Conservation (phyloP, 1,140 invertebrate species). For the Papilio dardanus region DNA sequence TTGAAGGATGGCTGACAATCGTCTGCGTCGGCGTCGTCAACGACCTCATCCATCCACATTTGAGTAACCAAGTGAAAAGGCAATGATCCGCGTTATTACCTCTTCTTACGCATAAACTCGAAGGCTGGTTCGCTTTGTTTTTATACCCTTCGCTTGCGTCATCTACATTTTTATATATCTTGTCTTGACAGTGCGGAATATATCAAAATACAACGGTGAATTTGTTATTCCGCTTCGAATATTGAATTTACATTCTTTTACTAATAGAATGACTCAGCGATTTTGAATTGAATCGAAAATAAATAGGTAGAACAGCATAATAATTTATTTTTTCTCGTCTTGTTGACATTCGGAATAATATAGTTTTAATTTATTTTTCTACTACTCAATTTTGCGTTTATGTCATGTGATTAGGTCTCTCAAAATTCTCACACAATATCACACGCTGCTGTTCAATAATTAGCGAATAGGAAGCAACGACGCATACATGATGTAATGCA, state of each 20-base stretch:
- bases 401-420: neutral
- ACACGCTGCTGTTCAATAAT: neutral
- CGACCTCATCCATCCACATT: constrained; percentile 79
- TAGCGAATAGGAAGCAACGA: neutral
- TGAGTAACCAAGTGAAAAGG: constrained; percentile 81
- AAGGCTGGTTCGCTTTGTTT: constrained; percentile 55
- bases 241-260: constrained; percentile 15
- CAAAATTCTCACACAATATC: neutral
- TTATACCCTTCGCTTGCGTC: constrained; percentile 41
- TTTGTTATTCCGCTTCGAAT: neutral
- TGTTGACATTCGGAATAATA: neutral
- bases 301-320: neutral
- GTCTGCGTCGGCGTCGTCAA: constrained; percentile 66
- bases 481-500: constrained; percentile 9
- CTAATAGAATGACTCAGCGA: neutral
- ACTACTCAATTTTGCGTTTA: neutral
- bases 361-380: neutral
- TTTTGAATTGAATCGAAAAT: neutral
- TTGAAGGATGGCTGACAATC: constrained; percentile 78
- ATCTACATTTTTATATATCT: constrained; percentile 31
- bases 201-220: constrained; percentile 17
- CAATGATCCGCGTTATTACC: constrained; percentile 79
- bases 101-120: constrained; percentile 74
- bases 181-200: constrained; percentile 7
- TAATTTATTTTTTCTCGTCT: neutral